These are phyloP conservation scores for Polypterus senegalus DNA, from an alignment of 2,113 vertebrate genomes.

Conservation along the genomic window DNA sequence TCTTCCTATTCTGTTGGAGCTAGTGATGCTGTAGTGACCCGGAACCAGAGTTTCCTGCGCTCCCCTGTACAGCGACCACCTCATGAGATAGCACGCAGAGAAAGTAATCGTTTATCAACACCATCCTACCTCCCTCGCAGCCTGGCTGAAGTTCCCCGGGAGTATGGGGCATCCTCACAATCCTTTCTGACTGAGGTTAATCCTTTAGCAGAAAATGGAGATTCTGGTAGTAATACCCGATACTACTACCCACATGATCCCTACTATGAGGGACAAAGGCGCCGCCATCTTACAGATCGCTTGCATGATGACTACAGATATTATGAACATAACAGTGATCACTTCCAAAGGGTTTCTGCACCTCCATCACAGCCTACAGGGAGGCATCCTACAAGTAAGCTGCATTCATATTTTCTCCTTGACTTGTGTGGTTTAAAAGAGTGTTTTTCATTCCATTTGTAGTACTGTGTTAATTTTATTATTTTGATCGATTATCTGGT, in stretches of 20 bases:
- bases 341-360: conserved; percentile 64
- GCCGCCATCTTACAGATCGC: conserved; percentile 59
- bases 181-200: conserved; percentile 68
- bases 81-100: conserved; percentile 71
- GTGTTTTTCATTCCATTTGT: too few relatives aligned
- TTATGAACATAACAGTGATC: conserved; percentile 73
- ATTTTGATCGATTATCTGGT: too few relatives aligned
- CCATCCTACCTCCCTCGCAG: conserved; percentile 75
- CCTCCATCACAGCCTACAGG: conserved; percentile 63
- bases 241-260: conserved; percentile 67
- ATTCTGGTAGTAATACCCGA: conserved; percentile 40
- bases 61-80: conserved; percentile 59
- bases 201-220: conserved; percentile 73
- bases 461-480: too few relatives aligned
- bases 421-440: too few relatives aligned
- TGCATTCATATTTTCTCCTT: neutral
- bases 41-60: conserved; percentile 80
- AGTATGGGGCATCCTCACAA: conserved; percentile 77
- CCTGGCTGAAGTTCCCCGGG: conserved; percentile 68
- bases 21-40: conserved; percentile 58
- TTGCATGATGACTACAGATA: conserved; percentile 79
- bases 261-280: conserved; percentile 67
- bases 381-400: conserved; percentile 69
- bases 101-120: conserved; percentile 84
- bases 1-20: conserved; percentile 46